phyloP scores from a whole-genome alignment of 2,113 vertebrate genomes.

The Marmota monax region DNA sequence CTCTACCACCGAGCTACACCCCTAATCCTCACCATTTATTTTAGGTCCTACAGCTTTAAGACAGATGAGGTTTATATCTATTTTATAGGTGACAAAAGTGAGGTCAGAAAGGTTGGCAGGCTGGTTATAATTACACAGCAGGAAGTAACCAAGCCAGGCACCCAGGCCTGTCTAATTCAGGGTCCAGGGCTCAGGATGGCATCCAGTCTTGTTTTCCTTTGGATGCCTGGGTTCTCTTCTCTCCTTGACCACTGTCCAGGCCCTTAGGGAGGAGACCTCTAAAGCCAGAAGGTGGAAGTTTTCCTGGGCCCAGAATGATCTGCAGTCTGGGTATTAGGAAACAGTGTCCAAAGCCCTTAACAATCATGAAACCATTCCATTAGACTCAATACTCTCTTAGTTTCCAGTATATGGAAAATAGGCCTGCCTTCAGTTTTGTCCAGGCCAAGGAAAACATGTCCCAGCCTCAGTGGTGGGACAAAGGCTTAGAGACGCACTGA shows the following conservation, averaged over 20 bases:
- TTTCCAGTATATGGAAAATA: background rate
- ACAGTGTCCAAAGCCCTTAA: background rate
- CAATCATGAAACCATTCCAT: background rate
- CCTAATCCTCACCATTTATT: background rate
- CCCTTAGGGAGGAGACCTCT: background rate
- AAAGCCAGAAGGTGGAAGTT: background rate
- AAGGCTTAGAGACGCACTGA: background rate
- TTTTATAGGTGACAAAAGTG: slow-evolving; percentile 47
- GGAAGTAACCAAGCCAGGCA: background rate
- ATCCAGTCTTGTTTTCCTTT: background rate
- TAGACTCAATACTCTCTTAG: background rate
- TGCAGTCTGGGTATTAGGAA: background rate
- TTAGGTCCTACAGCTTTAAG: slow-evolving; percentile 19
- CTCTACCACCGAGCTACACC: background rate
- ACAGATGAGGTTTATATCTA: background rate
- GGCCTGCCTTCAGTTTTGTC: background rate
- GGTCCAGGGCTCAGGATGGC: background rate
- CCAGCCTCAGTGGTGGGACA: background rate
- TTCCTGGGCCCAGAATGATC: background rate
- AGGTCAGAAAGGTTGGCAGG: slow-evolving; percentile 31
- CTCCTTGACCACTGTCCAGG: background rate
- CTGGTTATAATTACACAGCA: background rate
- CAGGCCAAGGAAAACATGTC: background rate
- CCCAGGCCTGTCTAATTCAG: background rate
- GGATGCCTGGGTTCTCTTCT: background rate